phyloP scores from a whole-genome alignment of 2,113 vertebrate species.

The Thinocorus orbignyianus region DNA sequence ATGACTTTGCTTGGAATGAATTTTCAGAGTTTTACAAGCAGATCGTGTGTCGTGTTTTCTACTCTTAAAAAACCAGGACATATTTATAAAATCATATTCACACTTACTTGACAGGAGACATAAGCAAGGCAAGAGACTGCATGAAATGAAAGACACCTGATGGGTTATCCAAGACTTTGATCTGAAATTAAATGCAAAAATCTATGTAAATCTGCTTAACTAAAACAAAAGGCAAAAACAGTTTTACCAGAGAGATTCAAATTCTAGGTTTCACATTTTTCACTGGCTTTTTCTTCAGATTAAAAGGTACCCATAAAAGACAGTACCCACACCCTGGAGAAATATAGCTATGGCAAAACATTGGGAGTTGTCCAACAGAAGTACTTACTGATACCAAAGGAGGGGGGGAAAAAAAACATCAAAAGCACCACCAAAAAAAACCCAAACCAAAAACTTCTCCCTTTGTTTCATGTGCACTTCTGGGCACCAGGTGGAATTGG shows the following conservation, averaged over 20 bases:
- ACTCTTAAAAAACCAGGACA: neutral
- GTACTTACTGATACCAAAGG: neutral
- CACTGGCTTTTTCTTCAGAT: neutral
- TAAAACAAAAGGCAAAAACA: neutral
- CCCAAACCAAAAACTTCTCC: neutral
- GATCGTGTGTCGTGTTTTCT: neutral
- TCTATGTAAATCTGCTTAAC: neutral
- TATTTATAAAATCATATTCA: neutral
- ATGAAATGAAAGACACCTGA: conserved; percentile 94
- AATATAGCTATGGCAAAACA: neutral
- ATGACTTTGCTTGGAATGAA: neutral
- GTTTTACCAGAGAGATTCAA: neutral
- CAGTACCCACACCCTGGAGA: neutral
- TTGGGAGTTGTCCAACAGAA: accelerated
- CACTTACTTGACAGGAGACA: conserved; percentile 90
- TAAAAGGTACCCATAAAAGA: neutral
- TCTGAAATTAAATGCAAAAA: conserved; percentile 78
- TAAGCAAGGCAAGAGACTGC: conserved; percentile 92
- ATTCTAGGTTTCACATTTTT: neutral
- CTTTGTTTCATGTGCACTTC: neutral
- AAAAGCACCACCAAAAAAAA: neutral
- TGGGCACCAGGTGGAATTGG: neutral
- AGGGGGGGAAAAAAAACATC: accelerated
- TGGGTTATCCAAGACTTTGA: conserved; percentile 85
- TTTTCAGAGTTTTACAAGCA: neutral